Evolutionary conservation across 2,888 invertebrate species (phyloP).

Genomic region (Mayetiola destructor): DNA sequence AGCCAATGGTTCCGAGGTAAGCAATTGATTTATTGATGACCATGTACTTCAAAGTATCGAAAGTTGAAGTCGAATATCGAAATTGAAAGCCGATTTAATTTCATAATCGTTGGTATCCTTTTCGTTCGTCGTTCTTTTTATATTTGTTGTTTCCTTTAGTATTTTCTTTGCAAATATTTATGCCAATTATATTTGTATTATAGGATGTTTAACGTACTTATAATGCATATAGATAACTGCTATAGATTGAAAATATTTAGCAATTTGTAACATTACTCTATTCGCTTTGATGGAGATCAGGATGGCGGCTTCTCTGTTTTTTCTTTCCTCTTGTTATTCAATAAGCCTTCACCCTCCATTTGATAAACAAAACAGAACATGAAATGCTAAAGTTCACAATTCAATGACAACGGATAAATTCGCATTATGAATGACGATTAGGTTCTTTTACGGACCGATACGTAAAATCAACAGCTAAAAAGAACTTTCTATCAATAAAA

Average conservation of each 20-base stretch:
- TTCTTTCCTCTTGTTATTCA: neutral
- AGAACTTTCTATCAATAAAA: neutral
- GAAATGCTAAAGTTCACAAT: too few relatives aligned
- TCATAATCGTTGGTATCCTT: too few relatives aligned
- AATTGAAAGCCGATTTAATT: neutral
- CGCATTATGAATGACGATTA: neutral
- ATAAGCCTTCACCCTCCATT: too few relatives aligned
- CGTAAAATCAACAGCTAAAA: neutral
- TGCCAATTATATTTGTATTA: constrained; percentile 7
- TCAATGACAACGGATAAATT: neutral
- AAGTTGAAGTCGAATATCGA: neutral
- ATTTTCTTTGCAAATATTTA: too few relatives aligned
- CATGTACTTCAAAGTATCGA: neutral
- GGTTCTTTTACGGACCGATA: too few relatives aligned
- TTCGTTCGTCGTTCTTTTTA: too few relatives aligned
- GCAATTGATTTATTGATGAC: constrained; percentile 3
- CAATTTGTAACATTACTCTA: neutral
- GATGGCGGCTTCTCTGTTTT: neutral
- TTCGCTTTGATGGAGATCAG: neutral
- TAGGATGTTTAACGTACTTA: too few relatives aligned
- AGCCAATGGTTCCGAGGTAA: neutral
- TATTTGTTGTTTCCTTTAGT: too few relatives aligned
- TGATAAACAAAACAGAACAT: too few relatives aligned
- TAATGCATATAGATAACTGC: too few relatives aligned
- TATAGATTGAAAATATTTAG: too few relatives aligned